Conservation (phyloP, 1,140 invertebrate species). For the Telenomus remus region DNA sequence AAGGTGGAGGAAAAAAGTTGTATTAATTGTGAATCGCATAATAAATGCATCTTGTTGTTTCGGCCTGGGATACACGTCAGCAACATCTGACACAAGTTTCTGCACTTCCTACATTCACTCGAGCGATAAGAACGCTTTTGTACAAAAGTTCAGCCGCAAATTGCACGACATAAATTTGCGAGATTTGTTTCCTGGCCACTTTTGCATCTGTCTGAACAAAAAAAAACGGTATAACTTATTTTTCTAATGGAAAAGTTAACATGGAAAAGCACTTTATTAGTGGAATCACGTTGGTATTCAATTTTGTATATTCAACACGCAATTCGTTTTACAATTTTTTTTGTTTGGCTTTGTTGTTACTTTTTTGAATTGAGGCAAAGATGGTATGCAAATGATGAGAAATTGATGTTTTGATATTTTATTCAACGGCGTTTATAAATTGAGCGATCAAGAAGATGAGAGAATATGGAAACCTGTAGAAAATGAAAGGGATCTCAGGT, state of each 20-base stretch:
- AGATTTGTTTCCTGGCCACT: conserved; percentile 42
- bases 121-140: conserved; percentile 51
- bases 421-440: not conserved
- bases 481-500: conserved; percentile 50
- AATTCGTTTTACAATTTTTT: not conserved
- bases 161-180: conserved; percentile 44
- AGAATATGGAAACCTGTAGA: conserved; percentile 30
- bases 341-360: not conserved
- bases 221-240: conserved; percentile 15
- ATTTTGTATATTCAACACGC: not conserved
- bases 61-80: conserved; percentile 32
- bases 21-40: conserved; percentile 41
- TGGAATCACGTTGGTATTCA: not conserved
- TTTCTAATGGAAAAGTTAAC: not conserved
- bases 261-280: conserved; percentile 4
- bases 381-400: no score
- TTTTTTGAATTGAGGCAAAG: not conserved
- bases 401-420: not conserved
- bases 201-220: conserved; percentile 15
- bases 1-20: not conserved
- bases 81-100: conserved; percentile 54
- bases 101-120: conserved; percentile 48
- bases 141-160: conserved; percentile 52
- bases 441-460: conserved; percentile 6
- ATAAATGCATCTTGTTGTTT: conserved; percentile 36